Conservation (phyloP, 2,797 vertebrate species). For the Danio kyathit region DNA sequence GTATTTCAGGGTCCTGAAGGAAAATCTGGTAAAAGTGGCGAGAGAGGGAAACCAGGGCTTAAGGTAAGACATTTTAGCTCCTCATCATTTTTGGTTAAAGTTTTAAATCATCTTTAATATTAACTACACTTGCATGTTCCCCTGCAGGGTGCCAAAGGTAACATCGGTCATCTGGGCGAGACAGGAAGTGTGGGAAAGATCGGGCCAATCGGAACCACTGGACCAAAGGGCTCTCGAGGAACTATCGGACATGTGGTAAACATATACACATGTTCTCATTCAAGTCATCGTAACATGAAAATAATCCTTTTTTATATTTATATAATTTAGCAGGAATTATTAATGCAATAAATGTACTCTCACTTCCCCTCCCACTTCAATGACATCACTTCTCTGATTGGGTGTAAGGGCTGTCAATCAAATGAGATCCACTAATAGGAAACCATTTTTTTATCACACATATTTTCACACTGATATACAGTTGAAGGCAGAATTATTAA, state of each 20-base stretch:
- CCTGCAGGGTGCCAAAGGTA: slow-evolving; percentile 91
- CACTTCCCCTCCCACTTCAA: too few relatives aligned
- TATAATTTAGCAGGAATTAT: too few relatives aligned
- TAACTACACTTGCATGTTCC: neutral
- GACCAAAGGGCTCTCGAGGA: slow-evolving; percentile 96
- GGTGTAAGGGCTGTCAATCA: too few relatives aligned
- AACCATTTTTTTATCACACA: too few relatives aligned
- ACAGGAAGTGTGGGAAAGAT: slow-evolving; percentile 88
- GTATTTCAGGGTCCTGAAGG: slow-evolving; percentile 90
- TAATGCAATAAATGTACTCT: too few relatives aligned
- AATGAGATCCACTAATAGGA: too few relatives aligned
- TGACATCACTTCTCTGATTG: too few relatives aligned
- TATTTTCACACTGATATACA: too few relatives aligned
- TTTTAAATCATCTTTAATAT: neutral
- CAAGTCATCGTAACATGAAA: too few relatives aligned
- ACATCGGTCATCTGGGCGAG: slow-evolving; percentile 92
- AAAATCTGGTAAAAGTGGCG: slow-evolving; percentile 92
- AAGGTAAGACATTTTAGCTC: slow-evolving; percentile 81
- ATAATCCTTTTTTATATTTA: too few relatives aligned
- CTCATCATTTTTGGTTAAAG: neutral
- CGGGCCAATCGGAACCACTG: slow-evolving; percentile 88
- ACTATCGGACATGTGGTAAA: slow-evolving; percentile 93
- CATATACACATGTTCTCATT: slow-evolving; percentile 14
- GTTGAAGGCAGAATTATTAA: too few relatives aligned
- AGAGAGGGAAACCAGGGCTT: slow-evolving; percentile 88